These are phyloP conservation scores for Aleiodes leptofemur DNA, from an alignment of 2,888 invertebrate species.

Conservation along the genomic window DNA sequence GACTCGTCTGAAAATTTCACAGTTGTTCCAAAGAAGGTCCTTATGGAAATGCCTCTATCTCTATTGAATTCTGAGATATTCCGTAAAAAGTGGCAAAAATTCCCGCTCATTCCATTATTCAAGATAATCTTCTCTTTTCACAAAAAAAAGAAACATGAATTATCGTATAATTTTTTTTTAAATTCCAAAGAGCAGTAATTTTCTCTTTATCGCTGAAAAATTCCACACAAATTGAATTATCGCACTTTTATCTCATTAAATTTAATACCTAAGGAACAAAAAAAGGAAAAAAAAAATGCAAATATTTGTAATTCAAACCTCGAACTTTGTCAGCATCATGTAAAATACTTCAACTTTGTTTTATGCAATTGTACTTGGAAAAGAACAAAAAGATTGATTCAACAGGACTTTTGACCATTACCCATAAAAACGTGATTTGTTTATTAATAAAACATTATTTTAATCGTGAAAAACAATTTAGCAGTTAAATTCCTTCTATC, in stretches of 20 bases:
- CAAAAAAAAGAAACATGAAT: too few species aligned
- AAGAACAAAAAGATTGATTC: conserved; percentile 9
- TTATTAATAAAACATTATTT: not conserved
- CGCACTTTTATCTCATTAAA: not conserved
- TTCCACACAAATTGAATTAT: not conserved
- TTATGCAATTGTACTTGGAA: not conserved
- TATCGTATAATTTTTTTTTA: too few species aligned
- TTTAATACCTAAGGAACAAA: not conserved
- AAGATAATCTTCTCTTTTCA: too few species aligned
- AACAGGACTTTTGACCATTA: conserved; percentile 17
- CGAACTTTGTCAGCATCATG: conserved; percentile 8
- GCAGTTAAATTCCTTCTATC: too few species aligned
- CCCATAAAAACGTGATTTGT: not conserved
- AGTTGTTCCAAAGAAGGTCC: too few species aligned
- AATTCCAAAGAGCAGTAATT: too few species aligned
- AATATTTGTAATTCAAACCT: conserved; percentile 15
- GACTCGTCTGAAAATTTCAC: too few species aligned
- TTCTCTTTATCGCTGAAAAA: not conserved
- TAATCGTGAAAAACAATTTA: too few species aligned
- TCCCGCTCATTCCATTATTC: too few species aligned
- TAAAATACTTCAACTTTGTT: conserved; percentile 14
- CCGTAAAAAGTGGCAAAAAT: too few species aligned
- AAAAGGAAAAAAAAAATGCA: not conserved
- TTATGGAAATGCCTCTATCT: too few species aligned
- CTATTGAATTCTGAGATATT: too few species aligned